Conservation (phyloP, 2,113 vertebrate genomes). For the Peromyscus maniculatus region DNA sequence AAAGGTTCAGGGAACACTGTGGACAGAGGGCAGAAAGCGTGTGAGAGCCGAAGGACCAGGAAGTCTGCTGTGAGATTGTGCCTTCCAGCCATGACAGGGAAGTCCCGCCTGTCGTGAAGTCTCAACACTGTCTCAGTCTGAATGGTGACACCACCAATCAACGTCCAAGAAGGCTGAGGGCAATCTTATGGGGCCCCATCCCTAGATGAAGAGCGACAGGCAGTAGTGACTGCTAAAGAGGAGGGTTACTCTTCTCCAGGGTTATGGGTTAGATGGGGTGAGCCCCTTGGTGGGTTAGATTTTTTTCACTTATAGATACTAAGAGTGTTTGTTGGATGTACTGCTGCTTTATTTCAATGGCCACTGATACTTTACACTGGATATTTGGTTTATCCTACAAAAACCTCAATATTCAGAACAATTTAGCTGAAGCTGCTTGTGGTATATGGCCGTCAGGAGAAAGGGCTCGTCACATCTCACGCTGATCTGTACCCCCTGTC, state of each 20-base stretch:
- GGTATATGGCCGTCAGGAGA: not conserved
- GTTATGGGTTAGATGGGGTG: not conserved
- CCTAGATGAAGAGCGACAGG: not conserved
- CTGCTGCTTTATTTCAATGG: not conserved
- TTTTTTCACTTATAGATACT: slow-evolving; percentile 14
- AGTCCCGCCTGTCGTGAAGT: not conserved
- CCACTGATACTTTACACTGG: slow-evolving; percentile 9
- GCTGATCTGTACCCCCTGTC: slow-evolving; percentile 12
- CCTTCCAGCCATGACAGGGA: not conserved
- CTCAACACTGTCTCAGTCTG: not conserved
- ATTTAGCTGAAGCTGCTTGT: not conserved
- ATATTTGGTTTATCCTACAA: slow-evolving; percentile 52
- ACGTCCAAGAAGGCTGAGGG: not conserved
- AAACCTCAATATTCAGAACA: slow-evolving; percentile 19
- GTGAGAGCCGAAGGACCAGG: not conserved
- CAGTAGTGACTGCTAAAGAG: not conserved
- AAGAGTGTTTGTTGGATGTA: not conserved
- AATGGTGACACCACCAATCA: not conserved
- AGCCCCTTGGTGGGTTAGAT: not conserved
- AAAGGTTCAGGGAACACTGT: not conserved
- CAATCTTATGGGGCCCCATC: not conserved
- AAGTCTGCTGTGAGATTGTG: not conserved
- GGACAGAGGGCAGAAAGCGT: not conserved
- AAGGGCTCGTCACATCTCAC: not conserved
- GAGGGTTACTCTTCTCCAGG: too few species aligned